phyloP scores from a whole-genome alignment of 2,888 invertebrate genomes.

The Cataglyphis albicans region DNA sequence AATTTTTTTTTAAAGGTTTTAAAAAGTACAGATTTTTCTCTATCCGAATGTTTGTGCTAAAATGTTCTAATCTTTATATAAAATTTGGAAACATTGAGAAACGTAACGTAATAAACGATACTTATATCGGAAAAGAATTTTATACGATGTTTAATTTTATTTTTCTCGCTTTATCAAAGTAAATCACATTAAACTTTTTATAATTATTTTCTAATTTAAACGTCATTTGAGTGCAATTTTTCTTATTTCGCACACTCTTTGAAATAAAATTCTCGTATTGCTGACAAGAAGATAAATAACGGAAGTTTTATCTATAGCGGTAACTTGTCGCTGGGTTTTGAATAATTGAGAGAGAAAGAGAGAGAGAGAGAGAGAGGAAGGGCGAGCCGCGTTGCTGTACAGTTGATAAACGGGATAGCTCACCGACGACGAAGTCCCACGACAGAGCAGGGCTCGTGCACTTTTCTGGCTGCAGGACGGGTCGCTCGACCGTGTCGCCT shows the following conservation, averaged over 20 bases:
- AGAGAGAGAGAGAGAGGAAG: conserved; percentile 6
- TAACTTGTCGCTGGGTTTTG: conserved; percentile 21
- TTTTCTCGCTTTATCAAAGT: neutral
- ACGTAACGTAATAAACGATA: neutral
- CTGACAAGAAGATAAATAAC: conserved; percentile 38
- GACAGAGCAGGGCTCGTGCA: conserved; percentile 63
- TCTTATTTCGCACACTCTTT: neutral
- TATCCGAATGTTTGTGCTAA: neutral
- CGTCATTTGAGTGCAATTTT: neutral
- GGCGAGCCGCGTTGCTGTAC: conserved; percentile 25
- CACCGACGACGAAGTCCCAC: conserved; percentile 14
- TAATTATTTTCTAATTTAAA: neutral
- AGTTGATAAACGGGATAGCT: conserved; percentile 31
- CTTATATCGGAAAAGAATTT: neutral
- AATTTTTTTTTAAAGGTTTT: neutral
- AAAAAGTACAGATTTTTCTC: neutral
- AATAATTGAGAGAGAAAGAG: conserved; percentile 19
- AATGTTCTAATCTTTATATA: conserved; percentile 3
- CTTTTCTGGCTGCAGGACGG: conserved; percentile 65
- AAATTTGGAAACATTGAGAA: neutral
- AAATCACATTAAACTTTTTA: neutral
- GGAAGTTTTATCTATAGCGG: conserved; percentile 54
- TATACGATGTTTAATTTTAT: neutral
- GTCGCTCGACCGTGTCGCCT: conserved; percentile 69
- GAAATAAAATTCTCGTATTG: neutral